A percentile compares a stretch with the other conserved stretches of the same genome.
These are phyloP conservation scores for Tiaroga cobitis DNA, from an alignment of 2,797 vertebrate genomes.

Conservation along the genomic window DNA sequence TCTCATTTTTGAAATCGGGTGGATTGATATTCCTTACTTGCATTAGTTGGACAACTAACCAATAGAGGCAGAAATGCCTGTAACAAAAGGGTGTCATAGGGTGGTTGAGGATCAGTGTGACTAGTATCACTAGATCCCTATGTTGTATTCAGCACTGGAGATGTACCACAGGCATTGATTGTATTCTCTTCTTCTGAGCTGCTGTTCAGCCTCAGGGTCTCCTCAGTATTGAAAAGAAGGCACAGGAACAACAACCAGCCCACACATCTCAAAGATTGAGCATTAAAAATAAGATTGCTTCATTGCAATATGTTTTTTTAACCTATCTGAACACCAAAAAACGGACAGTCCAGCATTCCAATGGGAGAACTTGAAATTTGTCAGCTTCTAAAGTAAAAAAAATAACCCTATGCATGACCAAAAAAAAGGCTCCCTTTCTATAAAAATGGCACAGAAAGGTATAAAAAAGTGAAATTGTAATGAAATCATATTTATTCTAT, in stretches of 20 bases:
- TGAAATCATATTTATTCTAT: background rate
- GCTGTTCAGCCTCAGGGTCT: slow-evolving; percentile 8
- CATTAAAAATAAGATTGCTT: background rate
- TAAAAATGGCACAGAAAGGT: background rate
- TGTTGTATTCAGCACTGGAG: background rate
- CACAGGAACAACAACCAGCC: background rate
- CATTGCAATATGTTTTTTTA: slow-evolving; percentile 13
- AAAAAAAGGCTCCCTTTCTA: background rate
- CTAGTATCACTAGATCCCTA: background rate
- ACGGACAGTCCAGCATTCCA: background rate
- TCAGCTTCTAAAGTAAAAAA: background rate
- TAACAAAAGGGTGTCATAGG: background rate
- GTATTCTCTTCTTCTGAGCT: slow-evolving; percentile 19
- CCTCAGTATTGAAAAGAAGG: background rate
- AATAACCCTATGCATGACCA: background rate
- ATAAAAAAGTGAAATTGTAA: background rate
- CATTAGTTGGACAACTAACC: background rate
- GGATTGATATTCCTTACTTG: background rate
- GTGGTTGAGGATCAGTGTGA: background rate
- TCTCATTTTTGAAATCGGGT: background rate
- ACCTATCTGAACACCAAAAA: background rate
- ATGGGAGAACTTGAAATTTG: background rate
- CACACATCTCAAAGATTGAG: background rate
- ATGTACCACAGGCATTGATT: slow-evolving; percentile 3
- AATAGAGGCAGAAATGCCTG: background rate